phyloP scores from a whole-genome alignment of 2,797 vertebrate genomes.

The Pachyuromys duprasi region DNA sequence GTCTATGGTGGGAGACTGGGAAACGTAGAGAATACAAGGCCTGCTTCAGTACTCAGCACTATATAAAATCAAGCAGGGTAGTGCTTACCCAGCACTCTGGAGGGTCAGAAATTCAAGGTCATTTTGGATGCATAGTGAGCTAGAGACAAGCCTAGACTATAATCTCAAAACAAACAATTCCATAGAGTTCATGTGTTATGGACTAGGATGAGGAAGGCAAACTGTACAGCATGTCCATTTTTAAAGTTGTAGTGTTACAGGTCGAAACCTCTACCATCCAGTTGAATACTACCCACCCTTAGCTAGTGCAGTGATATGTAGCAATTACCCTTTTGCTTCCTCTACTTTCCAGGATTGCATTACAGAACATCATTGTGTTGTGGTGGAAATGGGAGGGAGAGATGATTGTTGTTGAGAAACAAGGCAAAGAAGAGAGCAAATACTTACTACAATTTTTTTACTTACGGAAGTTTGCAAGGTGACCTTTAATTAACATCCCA shows the following conservation, averaged over 20 bases:
- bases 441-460: rapidly evolving
- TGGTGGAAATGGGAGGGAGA: too few relatives aligned
- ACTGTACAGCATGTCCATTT: background rate
- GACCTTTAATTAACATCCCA: background rate
- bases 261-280: background rate
- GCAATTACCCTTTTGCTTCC: background rate
- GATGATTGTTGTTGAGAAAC: background rate
- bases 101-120: background rate
- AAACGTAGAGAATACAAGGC: background rate
- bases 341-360: background rate
- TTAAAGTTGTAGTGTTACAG: background rate
- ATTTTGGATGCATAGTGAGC: background rate
- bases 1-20: too few relatives aligned
- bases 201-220: background rate
- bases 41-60: background rate
- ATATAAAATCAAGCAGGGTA: background rate
- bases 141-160: background rate
- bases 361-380: background rate
- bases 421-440: background rate
- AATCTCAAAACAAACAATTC: background rate
- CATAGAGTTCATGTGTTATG: too few relatives aligned
- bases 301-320: background rate
- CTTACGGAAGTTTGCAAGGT: background rate
- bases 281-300: background rate
- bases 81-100: background rate